Evolutionary conservation across 2,797 vertebrate species (phyloP), one percentile per base, ranked within the genome.

Genomic region (Clarias fuscus): DNA sequence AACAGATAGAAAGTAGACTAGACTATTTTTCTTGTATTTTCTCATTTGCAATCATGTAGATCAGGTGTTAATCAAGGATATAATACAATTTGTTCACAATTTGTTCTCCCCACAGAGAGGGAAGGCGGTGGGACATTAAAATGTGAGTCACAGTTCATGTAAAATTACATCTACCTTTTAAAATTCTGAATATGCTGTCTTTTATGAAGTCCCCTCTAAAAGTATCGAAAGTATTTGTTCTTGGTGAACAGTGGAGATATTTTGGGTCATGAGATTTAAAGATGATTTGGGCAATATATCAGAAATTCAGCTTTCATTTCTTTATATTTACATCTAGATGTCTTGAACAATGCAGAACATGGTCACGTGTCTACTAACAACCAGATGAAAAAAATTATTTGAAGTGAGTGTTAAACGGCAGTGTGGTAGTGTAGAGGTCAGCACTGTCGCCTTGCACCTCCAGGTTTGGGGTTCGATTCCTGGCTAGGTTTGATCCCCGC

Each of bases 121-220:
- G 2, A 1, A 10, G 11, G 48, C 48, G 11, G 48, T 0, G 0
- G 1, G 83, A 2, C 0, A 48, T 18, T 0, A 30, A 14, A 0
- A 3, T 4, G 88, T 95, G 81, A 94, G 93, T 93, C 70, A 62
- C n/a, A 15, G 33, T 65, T 77, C 64, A 24, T 62, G 18, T 65
- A 48, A 73, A 22, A 30, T 33, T 87, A 73, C 40, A 68, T 68
- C 65, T 68, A 15, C 1, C 6, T 30, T 17, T 30, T 68, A 30
- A 68, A 30, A 68, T 68, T 68, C 6, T 68, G 65, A 64, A 24
- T 64, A n/a, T 64, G 62, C 62, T 64, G 10, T 64, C 24, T 64
- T 64, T n/a, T n/a, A 64, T n/a, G n/a, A 48, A 48, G 8, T 48
- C 48, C 48, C 10, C 62, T 64, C 10, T n/a, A 13, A 64, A 48